Evolutionary conservation across 2,888 invertebrate genomes (phyloP), one percentile per base, ranked within the genome.

Genomic region (Laothoe populi): DNA sequence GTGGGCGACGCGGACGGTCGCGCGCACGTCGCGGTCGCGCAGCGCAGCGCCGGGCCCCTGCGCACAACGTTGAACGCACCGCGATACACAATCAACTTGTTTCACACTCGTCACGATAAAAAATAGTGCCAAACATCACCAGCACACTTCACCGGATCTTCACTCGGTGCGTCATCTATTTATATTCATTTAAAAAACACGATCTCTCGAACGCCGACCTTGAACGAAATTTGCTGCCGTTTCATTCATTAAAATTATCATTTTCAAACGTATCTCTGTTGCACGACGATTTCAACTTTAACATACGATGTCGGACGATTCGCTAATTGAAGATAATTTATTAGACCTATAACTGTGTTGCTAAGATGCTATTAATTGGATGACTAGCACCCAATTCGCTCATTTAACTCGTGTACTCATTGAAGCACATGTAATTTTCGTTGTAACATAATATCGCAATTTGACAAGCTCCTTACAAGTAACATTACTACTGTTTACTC

Each of bases 101-200:
- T 53, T 60, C 58, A 61, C 65, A 64, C 48, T 44, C 53, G 38
- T 46, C 59, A 64, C 60, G 40, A 40, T 48, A 48, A 63, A 61
- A 57, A 61, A 60, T 64, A 66, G 70, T 67, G 66, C 69, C 66
- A 62, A 60, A 60, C 63, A 71, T 68, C 70, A 73, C 70, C 71
- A 70, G 67, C 70, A 70, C 70, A 69, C 64, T 68, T 74, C 82
- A 77, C 75, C 82, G 86, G 79, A 86, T 86, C 79, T 72, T 70
- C 77, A 72, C 71, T 81, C 78, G 86, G 83, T 88, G 88, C 86
- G 88, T 88, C 83, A 83, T 81, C 78, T 83, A 82, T 83, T 83
- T 82, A 79, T 82, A 82, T 71, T 77, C 70, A 75, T 67, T 72
- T 69, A 65, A 72, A n/a, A 77, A 74, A 75, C 72, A 70, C 69